Conservation (phyloP, 2,113 vertebrate genomes). For the Pelecanus crispus region DNA sequence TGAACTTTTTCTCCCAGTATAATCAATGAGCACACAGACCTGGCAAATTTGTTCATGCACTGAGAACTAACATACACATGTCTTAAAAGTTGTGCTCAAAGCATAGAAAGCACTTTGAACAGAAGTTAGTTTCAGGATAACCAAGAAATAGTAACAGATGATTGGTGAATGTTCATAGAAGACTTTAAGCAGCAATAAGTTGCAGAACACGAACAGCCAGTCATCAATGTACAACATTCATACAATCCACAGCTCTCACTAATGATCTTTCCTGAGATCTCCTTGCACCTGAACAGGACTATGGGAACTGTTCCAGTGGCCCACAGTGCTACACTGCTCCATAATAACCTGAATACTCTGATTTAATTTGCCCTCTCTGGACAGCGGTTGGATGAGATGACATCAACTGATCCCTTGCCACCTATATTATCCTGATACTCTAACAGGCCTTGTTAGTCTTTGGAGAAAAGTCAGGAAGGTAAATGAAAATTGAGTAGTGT, state of each 20-base stretch:
- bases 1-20: neutral
- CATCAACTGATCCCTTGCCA: neutral
- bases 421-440: neutral
- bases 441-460: neutral
- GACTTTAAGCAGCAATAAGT: neutral
- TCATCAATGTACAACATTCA: neutral
- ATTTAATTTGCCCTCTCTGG: neutral
- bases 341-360: no score
- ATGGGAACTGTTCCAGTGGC: neutral
- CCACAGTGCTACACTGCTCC: neutral
- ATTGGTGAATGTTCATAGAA: neutral
- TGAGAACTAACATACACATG: neutral
- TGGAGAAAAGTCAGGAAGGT: neutral
- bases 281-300: neutral
- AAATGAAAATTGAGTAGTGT: neutral
- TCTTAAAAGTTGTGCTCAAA: neutral
- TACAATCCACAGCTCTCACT: neutral
- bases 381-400: neutral
- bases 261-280: neutral
- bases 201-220: neutral
- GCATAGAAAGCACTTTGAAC: neutral
- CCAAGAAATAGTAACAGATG: neutral
- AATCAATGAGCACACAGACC: neutral
- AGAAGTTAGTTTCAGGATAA: neutral
- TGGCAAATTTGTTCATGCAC: neutral